Percentiles rank a stretch among this genome's conserved stretches.
Conservation (phyloP, 2,797 vertebrate genomes). For the Margarornis squamiger region DNA sequence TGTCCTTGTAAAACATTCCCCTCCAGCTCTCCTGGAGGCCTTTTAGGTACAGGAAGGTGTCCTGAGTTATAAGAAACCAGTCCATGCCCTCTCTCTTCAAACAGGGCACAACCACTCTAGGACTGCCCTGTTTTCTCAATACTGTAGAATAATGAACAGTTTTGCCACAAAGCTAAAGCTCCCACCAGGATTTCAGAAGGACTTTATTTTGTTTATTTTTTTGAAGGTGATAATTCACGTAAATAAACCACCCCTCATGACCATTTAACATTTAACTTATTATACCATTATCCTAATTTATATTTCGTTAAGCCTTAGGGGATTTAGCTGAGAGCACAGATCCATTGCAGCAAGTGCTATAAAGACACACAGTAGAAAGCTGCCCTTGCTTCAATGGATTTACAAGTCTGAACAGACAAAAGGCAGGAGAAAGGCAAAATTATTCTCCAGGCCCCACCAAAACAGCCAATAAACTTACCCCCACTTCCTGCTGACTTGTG, state of each 20-base stretch:
- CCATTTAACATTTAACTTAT: slow-evolving; percentile 42
- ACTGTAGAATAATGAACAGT: not conserved
- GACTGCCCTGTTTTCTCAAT: not conserved
- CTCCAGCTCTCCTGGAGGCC: not conserved
- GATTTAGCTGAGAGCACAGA: slow-evolving; percentile 38
- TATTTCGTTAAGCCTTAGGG: slow-evolving; percentile 55
- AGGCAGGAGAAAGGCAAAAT: slow-evolving; percentile 61
- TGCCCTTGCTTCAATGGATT: slow-evolving; percentile 51
- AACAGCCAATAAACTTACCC: slow-evolving; percentile 60
- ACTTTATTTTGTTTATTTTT: not conserved
- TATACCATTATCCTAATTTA: slow-evolving; percentile 55
- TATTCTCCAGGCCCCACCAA: slow-evolving; percentile 61
- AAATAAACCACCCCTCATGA: slow-evolving; percentile 29
- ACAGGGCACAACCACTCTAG: fast-evolving
- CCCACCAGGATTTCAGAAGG: not conserved
- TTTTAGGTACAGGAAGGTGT: not conserved
- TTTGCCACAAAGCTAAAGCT: not conserved
- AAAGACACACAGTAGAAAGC: slow-evolving; percentile 42
- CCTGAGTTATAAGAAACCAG: not conserved
- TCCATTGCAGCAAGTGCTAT: slow-evolving; percentile 37
- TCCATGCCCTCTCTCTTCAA: not conserved
- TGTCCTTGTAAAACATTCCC: not conserved
- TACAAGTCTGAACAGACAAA: slow-evolving; percentile 61
- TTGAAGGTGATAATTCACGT: slow-evolving; percentile 44
- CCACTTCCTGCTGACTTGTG: slow-evolving; percentile 49